Evolutionary conservation across 2,888 invertebrate genomes (phyloP), one percentile per base, ranked within the genome.

Genomic region (Heliconius hortense): DNA sequence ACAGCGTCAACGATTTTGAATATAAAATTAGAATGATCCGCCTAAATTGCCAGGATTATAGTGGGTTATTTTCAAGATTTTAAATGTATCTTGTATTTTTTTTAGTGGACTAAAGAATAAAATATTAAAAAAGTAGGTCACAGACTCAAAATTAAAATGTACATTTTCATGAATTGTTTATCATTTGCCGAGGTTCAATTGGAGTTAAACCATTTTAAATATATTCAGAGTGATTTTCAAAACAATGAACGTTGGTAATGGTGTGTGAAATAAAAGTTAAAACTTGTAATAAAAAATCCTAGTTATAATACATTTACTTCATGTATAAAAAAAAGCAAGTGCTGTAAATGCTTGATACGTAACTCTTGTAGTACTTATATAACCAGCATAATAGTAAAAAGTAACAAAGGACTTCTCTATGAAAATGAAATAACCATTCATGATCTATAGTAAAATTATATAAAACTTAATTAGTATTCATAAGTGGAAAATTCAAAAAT

Each of bases 1-100:
- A 76, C 73, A 76, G 53, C 63, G 70, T 48, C 66, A 56, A 59
- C n/a, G 39, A 59, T 76, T 73, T 59, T 69, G 31, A 73, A 71
- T 64, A 53, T 71, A 66, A 75, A 67, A 66, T 67, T 56, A 67
- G 28, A 73, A 43, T 43, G 60, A 64, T 64, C 48, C 31, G 24
- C 64, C 28, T 68, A 66, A 66, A 48, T 39, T 64, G 62, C 70
- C 59, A 59, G 53, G 76, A 70, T 74, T 69, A 74, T 48, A 31
- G 63, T 53, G 69, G 48, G 26, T n/a, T 76, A 53, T 48, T 75
- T 75, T 35, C 18, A 48, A 11, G 2, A 18, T 70, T 31, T 21
- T 21, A 24, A 48, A 43, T 28, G 10, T 26, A 48, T 59, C 24
- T 72, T 63, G 67, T 63, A 39, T 76, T 68, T 76, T 48, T 43